These are phyloP conservation scores for Takifugu bimaculatus DNA, from an alignment of 2,113 vertebrate genomes.

Conservation along the genomic window DNA sequence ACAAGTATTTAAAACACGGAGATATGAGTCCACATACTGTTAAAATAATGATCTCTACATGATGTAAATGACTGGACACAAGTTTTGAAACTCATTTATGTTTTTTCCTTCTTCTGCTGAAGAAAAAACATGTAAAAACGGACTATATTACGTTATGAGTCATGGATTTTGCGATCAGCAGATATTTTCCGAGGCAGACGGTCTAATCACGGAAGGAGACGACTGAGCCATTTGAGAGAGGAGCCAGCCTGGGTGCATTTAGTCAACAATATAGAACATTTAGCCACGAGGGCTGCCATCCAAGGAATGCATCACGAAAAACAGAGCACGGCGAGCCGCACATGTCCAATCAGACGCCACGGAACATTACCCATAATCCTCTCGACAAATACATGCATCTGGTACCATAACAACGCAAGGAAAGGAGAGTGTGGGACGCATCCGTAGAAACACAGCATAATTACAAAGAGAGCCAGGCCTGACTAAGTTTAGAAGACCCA, in stretches of 20 bases:
- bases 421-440: slow-evolving; percentile 63
- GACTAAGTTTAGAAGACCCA: slow-evolving; percentile 90
- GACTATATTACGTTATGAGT: too few species aligned
- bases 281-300: slow-evolving; percentile 37
- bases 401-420: slow-evolving; percentile 66
- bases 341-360: slow-evolving; percentile 60
- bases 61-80: too few species aligned
- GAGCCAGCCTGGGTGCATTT: slow-evolving; percentile 23
- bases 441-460: slow-evolving; percentile 79
- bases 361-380: slow-evolving; percentile 68
- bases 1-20: too few species aligned
- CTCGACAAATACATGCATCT: slow-evolving; percentile 65
- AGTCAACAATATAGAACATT: slow-evolving; percentile 34
- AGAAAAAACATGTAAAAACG: too few species aligned
- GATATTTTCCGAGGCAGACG: neutral
- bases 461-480: slow-evolving; percentile 78
- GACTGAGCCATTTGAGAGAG: slow-evolving; percentile 23
- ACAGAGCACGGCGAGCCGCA: slow-evolving; percentile 49
- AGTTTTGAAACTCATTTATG: too few species aligned
- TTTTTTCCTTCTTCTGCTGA: too few species aligned
- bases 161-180: too few species aligned
- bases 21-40: too few species aligned
- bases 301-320: slow-evolving; percentile 55
- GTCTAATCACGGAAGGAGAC: slow-evolving; percentile 14
- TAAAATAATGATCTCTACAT: too few species aligned